phyloP scores from a whole-genome alignment of 2,888 invertebrate species.

The Marronus borbonicus region DNA sequence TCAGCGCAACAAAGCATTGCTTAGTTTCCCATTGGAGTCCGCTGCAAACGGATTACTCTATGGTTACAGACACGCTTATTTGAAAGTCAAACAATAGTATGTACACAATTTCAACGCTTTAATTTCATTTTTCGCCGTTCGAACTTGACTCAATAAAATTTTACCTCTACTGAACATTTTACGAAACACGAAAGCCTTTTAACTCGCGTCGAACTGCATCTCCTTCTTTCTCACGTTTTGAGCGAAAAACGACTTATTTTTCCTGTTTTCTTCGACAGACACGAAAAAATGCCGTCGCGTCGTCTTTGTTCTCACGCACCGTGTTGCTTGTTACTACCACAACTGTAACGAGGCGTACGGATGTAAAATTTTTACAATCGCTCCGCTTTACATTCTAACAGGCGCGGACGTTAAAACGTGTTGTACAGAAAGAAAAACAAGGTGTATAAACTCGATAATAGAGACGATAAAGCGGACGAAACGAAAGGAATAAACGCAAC shows the following conservation, averaged over 20 bases:
- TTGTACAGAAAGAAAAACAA: background rate
- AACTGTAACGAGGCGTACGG: background rate
- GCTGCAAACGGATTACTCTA: no score
- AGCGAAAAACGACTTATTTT: background rate
- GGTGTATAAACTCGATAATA: background rate
- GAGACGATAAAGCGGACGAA: background rate
- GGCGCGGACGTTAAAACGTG: background rate
- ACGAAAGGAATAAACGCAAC: conserved; percentile 8
- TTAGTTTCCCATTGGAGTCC: no score
- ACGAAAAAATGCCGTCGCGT: background rate
- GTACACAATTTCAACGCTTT: background rate
- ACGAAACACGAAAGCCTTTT: background rate
- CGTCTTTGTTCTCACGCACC: conserved; percentile 1
- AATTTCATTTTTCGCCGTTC: conserved; percentile 6
- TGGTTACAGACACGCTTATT: no score
- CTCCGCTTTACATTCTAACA: background rate
- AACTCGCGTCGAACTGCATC: background rate
- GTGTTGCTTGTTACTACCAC: background rate
- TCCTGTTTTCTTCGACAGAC: background rate
- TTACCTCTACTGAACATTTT: background rate
- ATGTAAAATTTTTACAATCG: conserved; percentile 13
- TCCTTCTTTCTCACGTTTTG: background rate
- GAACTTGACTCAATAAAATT: background rate
- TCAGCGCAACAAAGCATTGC: no score
- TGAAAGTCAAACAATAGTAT: no score